Evolutionary conservation across 2,113 vertebrate species (phyloP).

Genomic region (Neolamprologus cancellatus): DNA sequence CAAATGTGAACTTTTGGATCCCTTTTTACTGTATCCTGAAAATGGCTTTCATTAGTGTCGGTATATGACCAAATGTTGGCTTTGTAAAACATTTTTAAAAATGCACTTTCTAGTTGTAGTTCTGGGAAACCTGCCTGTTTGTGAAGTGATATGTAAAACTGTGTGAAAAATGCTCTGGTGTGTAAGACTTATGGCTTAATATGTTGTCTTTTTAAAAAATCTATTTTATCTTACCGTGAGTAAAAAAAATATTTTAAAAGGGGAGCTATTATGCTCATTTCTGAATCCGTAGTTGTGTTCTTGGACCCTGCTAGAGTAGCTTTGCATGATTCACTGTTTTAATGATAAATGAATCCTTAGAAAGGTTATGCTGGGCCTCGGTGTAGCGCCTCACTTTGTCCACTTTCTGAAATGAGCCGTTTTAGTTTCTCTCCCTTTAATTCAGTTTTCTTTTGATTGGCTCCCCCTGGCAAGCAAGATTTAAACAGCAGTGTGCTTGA

Average conservation of each 20-base stretch:
- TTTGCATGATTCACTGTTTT: neutral
- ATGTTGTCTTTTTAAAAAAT: neutral
- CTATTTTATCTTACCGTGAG: neutral
- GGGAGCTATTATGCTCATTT: neutral
- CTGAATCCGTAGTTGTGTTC: neutral
- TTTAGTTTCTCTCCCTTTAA: neutral
- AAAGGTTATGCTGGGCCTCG: neutral
- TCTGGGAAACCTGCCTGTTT: neutral
- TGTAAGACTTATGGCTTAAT: neutral
- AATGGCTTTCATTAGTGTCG: conserved; percentile 11
- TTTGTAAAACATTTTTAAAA: neutral
- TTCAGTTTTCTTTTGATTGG: neutral
- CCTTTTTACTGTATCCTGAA: conserved; percentile 4
- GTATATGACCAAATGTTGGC: neutral
- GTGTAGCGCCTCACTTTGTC: neutral
- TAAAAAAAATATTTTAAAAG: neutral
- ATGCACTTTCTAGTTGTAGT: neutral
- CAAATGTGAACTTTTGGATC: conserved; percentile 30
- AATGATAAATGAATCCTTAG: neutral
- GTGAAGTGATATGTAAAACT: neutral
- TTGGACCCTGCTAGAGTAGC: neutral
- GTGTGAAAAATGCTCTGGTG: neutral
- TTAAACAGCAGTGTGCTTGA: neutral
- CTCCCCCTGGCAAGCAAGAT: neutral
- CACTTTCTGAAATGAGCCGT: neutral